Evolutionary conservation across 2,888 invertebrate genomes (phyloP).

Genomic region (Eubasilissa splendida): DNA sequence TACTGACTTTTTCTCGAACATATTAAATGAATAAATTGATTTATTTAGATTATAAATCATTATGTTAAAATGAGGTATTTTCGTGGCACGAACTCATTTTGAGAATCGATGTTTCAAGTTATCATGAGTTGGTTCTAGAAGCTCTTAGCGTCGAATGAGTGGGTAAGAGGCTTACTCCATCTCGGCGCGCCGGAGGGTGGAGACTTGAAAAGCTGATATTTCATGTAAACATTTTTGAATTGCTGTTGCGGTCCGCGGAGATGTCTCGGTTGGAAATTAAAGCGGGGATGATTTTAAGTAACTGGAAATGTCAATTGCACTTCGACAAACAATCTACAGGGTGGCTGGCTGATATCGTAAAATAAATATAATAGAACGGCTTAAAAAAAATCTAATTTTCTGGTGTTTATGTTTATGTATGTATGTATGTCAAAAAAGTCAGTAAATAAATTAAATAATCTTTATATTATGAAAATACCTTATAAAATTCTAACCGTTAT

Average conservation of each 20-base stretch:
- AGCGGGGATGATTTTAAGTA: slow-evolving; percentile 8
- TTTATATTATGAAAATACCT: too few relatives aligned
- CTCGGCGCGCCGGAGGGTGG: not conserved
- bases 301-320: slow-evolving; percentile 17
- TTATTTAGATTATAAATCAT: too few relatives aligned
- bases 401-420: too few relatives aligned
- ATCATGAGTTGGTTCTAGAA: not conserved
- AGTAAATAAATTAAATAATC: too few relatives aligned
- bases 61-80: not conserved
- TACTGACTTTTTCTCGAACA: too few relatives aligned
- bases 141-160: slow-evolving; percentile 26
- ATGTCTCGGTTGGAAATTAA: not conserved
- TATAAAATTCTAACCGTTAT: too few relatives aligned
- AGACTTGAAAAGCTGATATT: slow-evolving; percentile 1
- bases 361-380: too few relatives aligned
- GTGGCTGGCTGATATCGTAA: too few relatives aligned
- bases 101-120: slow-evolving; percentile 18
- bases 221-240: slow-evolving; percentile 12
- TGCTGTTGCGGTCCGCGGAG: slow-evolving; percentile 11
- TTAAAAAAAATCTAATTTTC: too few relatives aligned
- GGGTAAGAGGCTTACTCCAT: slow-evolving; percentile 17
- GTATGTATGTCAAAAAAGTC: too few relatives aligned
- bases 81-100: not conserved
- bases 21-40: too few relatives aligned
- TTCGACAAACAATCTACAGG: too few relatives aligned